phyloP scores from a whole-genome alignment of 2,113 vertebrate species.

The Phalacrocorax carbo region DNA sequence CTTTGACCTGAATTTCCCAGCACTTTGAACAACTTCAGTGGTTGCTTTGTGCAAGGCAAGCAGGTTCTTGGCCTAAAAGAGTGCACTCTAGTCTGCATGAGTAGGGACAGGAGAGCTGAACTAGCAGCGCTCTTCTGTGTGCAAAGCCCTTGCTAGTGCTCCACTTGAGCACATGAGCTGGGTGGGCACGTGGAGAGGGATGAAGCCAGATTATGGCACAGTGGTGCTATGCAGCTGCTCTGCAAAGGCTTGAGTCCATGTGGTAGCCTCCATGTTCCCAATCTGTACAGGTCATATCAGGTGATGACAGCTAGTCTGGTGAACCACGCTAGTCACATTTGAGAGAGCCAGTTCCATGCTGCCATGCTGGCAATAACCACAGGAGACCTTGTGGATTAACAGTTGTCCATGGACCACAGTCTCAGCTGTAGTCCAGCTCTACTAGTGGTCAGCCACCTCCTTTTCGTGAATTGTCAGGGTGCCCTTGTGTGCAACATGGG shows the following conservation, averaged over 20 bases:
- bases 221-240: not conserved
- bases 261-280: not conserved
- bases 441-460: not conserved
- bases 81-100: not conserved
- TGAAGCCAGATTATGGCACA: not conserved
- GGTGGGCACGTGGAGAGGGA: not conserved
- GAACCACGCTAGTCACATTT: not conserved
- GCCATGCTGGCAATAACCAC: not conserved
- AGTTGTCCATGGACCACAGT: not conserved
- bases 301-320: not conserved
- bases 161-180: not conserved
- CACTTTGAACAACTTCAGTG: not conserved
- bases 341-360: not conserved
- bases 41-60: not conserved
- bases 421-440: not conserved
- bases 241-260: not conserved
- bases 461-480: fast-evolving
- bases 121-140: fast-evolving
- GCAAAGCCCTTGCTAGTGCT: not conserved
- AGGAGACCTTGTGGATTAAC: not conserved
- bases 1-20: not conserved
- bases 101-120: not conserved
- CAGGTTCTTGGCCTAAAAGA: not conserved
- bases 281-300: not conserved
- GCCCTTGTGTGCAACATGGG: not conserved